These are phyloP conservation scores for Linnaemya tessellans DNA, from an alignment of 2,888 invertebrate genomes.

Conservation along the genomic window DNA sequence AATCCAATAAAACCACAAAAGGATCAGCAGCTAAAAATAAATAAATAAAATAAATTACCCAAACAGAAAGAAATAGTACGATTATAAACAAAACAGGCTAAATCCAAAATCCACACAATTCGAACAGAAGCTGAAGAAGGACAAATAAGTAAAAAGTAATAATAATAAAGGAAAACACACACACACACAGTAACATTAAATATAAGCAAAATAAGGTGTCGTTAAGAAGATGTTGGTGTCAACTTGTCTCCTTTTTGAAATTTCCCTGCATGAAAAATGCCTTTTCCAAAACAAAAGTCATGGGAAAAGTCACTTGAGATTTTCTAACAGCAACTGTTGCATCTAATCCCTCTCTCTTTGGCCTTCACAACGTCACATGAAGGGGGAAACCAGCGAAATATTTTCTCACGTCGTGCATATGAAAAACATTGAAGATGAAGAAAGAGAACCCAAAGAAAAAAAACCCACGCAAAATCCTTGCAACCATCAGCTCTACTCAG, in stretches of 20 bases:
- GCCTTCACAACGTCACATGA: not conserved
- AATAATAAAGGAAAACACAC: not conserved
- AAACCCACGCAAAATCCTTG: slow-evolving; percentile 62
- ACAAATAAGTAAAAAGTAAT: not conserved
- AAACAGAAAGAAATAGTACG: slow-evolving; percentile 10
- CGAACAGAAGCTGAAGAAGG: slow-evolving; percentile 34
- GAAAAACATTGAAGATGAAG: not conserved
- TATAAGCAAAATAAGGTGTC: slow-evolving; percentile 43
- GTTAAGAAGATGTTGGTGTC: slow-evolving; percentile 62
- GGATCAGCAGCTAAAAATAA: slow-evolving; percentile 53
- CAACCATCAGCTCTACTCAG: slow-evolving; percentile 48
- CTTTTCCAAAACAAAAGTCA: slow-evolving; percentile 46
- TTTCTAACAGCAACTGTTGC: slow-evolving; percentile 61
- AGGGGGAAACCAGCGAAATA: slow-evolving; percentile 51
- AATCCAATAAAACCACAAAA: slow-evolving; percentile 72
- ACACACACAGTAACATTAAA: slow-evolving; percentile 11
- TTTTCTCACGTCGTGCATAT: slow-evolving; percentile 60
- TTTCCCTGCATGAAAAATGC: slow-evolving; percentile 27
- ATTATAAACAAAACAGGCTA: slow-evolving; percentile 38
- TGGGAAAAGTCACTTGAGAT: slow-evolving; percentile 66
- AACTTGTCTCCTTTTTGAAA: slow-evolving; percentile 60
- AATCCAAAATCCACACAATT: slow-evolving; percentile 33
- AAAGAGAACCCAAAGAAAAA: not conserved
- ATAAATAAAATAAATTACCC: slow-evolving; percentile 50
- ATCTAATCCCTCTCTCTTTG: not conserved